Evolutionary conservation across 2,113 vertebrate genomes (phyloP).

Genomic region (Thalassoma bifasciatum): DNA sequence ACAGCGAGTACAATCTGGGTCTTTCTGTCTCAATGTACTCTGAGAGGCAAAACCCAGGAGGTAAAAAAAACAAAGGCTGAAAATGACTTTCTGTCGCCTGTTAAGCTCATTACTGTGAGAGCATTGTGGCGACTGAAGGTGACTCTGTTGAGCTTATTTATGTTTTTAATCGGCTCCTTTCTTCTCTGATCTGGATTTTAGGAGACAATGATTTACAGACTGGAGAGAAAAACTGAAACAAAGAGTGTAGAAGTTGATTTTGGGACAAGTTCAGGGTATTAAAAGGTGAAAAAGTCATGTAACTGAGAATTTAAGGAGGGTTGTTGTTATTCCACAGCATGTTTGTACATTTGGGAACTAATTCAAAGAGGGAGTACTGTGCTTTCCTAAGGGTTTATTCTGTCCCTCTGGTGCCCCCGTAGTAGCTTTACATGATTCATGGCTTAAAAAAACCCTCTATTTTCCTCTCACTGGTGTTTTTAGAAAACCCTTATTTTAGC

Average conservation of each 20-base stretch:
- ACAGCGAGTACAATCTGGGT: too few relatives aligned
- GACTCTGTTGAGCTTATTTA: not conserved
- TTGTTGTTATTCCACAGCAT: too few relatives aligned
- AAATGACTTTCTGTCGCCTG: not conserved
- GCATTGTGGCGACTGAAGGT: not conserved
- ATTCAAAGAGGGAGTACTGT: too few relatives aligned
- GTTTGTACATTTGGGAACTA: too few relatives aligned
- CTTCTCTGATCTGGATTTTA: not conserved
- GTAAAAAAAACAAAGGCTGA: not conserved
- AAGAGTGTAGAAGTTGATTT: not conserved
- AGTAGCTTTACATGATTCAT: too few relatives aligned
- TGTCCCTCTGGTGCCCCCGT: too few relatives aligned
- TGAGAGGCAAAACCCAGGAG: not conserved
- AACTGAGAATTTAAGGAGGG: too few relatives aligned
- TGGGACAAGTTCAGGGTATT: not conserved
- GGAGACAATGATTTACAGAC: not conserved
- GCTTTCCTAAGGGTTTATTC: too few relatives aligned
- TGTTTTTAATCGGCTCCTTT: slow-evolving; percentile 4
- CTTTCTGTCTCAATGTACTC: not conserved
- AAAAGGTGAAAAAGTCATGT: not conserved
- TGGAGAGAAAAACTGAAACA: not conserved
- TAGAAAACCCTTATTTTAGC: too few relatives aligned
- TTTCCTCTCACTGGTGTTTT: too few relatives aligned
- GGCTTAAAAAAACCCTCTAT: too few relatives aligned
- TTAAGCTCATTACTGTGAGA: not conserved